Evolutionary conservation across 2,113 vertebrate species (phyloP), one percentile per base, ranked within the genome.

Genomic region (Chionodraco myersi): DNA sequence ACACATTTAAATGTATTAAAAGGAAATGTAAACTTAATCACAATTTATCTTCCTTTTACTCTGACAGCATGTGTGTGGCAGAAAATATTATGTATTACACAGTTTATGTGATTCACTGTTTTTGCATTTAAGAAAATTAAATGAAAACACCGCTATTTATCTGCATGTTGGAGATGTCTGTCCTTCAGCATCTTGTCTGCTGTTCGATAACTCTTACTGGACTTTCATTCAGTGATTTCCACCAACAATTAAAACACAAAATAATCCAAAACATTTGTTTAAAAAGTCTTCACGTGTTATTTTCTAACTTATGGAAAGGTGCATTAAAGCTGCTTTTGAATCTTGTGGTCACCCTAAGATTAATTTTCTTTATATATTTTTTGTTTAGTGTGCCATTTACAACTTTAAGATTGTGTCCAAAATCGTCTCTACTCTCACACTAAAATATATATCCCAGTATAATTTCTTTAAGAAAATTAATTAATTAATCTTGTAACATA

Each of bases 111-210:
- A 80, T 68, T 47, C 15, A 56, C 12, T 44, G 16, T 56, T 82
- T 86, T 76, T 80, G 52, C 18, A 65, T 72, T 84, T 45, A 63
- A 77, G 11, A 41, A 68, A 47, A 84, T 75, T 72, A 78, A 83
- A 86, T 80, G 5, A 82, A 82, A 63, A 6, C 23, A 64, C 61
- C 48, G 41, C 48, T 48, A 44, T 64, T 75, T 69, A 23, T 10
- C 45, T 60, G 60, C 26, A 73, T 77, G 47, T 51, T 57, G 52
- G 45, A 67, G 9, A 44, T 56, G 21, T 68, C 16, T 68, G 41
- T 75, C 47, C 54, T 52, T 65, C 9, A 72, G 54, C 63, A 44
- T 2, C 52, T 59, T 68, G n/a, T 21, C 6, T 34, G 15, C 53
- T 61, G 10, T 59, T 64, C 48, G 14, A 62, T 62, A 5, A 72